Evolutionary conservation across 92 coral and sea anemone genomes (phyloP).

Genomic region (Umimayanthus chanpuru): DNA sequence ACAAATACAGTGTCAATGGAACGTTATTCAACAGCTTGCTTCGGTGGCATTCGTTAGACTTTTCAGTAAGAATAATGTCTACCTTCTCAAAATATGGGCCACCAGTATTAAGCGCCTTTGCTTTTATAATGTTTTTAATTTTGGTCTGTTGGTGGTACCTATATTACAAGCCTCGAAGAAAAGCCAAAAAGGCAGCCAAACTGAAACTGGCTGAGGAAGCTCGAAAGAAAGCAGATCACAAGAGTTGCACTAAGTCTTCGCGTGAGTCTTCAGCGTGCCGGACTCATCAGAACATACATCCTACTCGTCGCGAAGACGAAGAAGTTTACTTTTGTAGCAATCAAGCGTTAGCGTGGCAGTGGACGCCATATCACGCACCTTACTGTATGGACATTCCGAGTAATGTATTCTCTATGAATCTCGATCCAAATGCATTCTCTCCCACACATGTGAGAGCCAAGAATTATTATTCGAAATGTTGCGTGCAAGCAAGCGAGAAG

Average conservation of each 20-base stretch:
- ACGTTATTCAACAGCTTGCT: no score
- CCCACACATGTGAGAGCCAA: background rate
- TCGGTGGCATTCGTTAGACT: no score
- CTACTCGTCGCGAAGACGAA: background rate
- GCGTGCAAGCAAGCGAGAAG: background rate
- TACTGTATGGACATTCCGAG: background rate
- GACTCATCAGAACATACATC: background rate
- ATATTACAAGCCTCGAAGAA: constrained; percentile 28
- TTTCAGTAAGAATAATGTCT: background rate
- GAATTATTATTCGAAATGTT: background rate
- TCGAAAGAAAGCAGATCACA: constrained; percentile 6
- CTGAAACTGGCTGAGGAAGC: constrained; percentile 5
- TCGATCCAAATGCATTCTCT: background rate
- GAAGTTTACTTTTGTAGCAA: background rate
- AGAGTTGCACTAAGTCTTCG: background rate
- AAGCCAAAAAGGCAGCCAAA: constrained; percentile 33
- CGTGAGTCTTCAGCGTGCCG: background rate
- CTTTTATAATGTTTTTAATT: constrained; percentile 21
- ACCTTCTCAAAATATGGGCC: constrained; percentile 37
- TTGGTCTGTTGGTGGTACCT: constrained; percentile 32
- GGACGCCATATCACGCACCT: background rate
- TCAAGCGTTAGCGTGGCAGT: background rate
- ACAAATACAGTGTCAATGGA: no score
- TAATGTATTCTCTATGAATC: background rate
- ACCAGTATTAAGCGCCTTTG: constrained; percentile 25